Evolutionary conservation across 2,888 invertebrate genomes (phyloP), one percentile per base, ranked within the genome.

Genomic region (Pharmacophagus antenor): DNA sequence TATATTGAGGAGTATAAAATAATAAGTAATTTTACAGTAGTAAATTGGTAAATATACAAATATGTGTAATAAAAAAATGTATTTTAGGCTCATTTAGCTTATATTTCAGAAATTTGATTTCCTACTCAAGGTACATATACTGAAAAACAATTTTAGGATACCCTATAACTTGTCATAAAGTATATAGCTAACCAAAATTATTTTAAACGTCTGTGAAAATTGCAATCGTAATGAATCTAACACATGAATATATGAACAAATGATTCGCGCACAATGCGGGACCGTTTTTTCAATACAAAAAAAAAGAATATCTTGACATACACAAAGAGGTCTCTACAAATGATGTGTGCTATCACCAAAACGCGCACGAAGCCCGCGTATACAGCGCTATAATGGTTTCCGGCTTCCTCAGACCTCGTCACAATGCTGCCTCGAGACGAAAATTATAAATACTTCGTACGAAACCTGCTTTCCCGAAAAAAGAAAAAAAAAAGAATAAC

Each of bases 351-450:
- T 76, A 78, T 77, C 77, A 71, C 82, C 82, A 65, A 84, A 82
- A 79, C 76, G 77, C 76, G 73, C 73, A 71, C 76, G 78, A 79
- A 80, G 80, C 74, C 72, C 69, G 72, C 75, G 81, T 84, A 82
- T 77, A 80, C 79, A 82, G 76, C 74, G 76, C 78, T 74, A 74
- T 87, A 87, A 88, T 87, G 88, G 87, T 75, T 88, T 88, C 88
- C 88, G 77, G 85, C 77, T 87, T 85, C 84, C 86, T 84, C 71
- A 65, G 74, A 72, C 75, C 72, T 67, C 56, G 65, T 63, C 80
- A 83, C 85, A 86, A 85, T 85, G 74, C 75, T 65, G 65, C 71
- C 74, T 71, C 77, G 73, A 76, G 77, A 80, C 79, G 77, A 81
- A 86, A 84, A 83, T 81, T 77, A 76, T 79, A 77, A 82, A 81